These are phyloP conservation scores for Drosophila phalerata DNA, from an alignment of 2,888 invertebrate species.

Conservation along the genomic window DNA sequence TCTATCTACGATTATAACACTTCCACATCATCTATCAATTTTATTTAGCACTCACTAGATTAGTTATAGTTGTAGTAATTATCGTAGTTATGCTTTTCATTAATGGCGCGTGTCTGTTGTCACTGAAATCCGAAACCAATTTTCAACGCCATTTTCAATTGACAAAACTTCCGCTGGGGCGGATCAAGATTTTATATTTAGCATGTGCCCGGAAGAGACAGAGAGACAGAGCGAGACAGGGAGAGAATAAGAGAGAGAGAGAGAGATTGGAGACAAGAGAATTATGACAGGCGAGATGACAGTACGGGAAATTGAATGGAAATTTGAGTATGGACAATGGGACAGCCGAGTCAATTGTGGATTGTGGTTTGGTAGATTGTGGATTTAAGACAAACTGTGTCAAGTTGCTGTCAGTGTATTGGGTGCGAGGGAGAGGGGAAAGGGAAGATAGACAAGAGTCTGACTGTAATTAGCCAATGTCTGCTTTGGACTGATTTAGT, in stretches of 20 bases:
- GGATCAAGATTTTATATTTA: slow-evolving; percentile 56
- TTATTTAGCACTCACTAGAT: slow-evolving; percentile 7
- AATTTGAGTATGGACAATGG: slow-evolving; percentile 53
- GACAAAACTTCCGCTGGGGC: slow-evolving; percentile 67
- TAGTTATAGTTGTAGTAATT: neutral
- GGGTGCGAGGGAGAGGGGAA: too few relatives aligned
- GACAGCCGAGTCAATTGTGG: slow-evolving; percentile 36
- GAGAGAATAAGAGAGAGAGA: neutral
- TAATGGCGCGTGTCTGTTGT: slow-evolving; percentile 65
- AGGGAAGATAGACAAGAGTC: slow-evolving; percentile 10
- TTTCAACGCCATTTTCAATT: slow-evolving; percentile 76
- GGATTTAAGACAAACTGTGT: slow-evolving; percentile 72
- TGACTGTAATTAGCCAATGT: slow-evolving; percentile 65
- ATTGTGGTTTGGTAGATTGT: slow-evolving; percentile 12
- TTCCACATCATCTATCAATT: neutral
- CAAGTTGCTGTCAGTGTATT: slow-evolving; percentile 57
- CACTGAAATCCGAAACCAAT: slow-evolving; percentile 72
- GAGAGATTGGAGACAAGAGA: slow-evolving; percentile 5
- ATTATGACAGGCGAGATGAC: slow-evolving; percentile 40
- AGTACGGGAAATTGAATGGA: slow-evolving; percentile 63
- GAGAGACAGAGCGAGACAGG: neutral
- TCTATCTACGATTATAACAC: neutral
- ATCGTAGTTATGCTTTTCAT: slow-evolving; percentile 1
- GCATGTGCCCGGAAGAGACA: slow-evolving; percentile 60
- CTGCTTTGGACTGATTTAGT: slow-evolving; percentile 79